These are phyloP conservation scores for Eupristina koningsbergeri DNA, from an alignment of 1,140 invertebrate genomes.

Conservation along the genomic window DNA sequence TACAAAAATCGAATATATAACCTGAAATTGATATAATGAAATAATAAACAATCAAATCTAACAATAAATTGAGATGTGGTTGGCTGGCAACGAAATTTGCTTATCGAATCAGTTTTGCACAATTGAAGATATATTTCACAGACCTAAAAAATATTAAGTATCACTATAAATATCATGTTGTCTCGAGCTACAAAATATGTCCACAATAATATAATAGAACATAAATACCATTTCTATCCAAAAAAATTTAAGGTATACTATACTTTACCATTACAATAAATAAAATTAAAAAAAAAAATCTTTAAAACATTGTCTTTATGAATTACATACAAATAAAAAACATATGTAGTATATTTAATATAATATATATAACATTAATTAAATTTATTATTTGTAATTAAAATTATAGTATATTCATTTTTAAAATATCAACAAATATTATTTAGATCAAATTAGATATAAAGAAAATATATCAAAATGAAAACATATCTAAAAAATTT, in stretches of 20 bases:
- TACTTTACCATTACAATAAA: not conserved
- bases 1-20: no score
- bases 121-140: conserved; percentile 48
- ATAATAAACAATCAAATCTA: conserved; percentile 31
- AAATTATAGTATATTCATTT: no score
- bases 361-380: no score
- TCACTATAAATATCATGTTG: conserved; percentile 57
- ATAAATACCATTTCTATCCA: conserved; percentile 50
- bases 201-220: conserved; percentile 55
- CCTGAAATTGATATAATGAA: not conserved
- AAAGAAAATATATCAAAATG: no score
- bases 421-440: no score
- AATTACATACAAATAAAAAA: no score
- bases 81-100: conserved; percentile 40
- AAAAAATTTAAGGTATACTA: conserved; percentile 57
- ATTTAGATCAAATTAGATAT: no score
- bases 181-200: conserved; percentile 62
- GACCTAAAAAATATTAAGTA: conserved; percentile 59
- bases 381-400: no score
- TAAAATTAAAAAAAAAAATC: no score
- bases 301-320: no score
- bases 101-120: conserved; percentile 56
- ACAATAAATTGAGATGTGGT: not conserved
- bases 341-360: no score
- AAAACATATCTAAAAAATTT: no score